Base-by-base conservation (phyloP, 2,797 vertebrate genomes). In the Pipistrellus pygmaeus region DNA sequence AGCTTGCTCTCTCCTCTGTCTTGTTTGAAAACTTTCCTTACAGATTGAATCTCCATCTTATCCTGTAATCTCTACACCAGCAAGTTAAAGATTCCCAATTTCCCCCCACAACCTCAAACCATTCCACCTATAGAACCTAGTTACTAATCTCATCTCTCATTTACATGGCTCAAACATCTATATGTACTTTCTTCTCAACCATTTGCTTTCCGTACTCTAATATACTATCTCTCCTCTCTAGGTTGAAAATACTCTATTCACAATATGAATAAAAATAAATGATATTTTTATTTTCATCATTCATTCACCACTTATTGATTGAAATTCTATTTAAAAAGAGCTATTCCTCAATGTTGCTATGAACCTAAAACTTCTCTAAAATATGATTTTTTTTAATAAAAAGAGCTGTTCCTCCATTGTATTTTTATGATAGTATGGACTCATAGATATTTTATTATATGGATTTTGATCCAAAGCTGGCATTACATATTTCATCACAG, bases 331-430 rank as follows among this genome's bases (percentile, higher is more conserved):
- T 83, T 82, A 55, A 84, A 95, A 87, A n/a, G 17, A 90, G 21
- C 3, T 55, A 8, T 38, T 23, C 51, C 75, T 91, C 44, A 83
- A 57, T 38, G 66, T 78, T 84, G 53, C 71, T 87, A 18, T 83
- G 30, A 93, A 88, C 35, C 8, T 80, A 78, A 87, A 95, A 88
- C 30, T 57, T 23, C 35, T 93, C 60, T 85, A 84, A 96, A 91
- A 81, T 20, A 35, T 38, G 12, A 77, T 41, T 27, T 96, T 57
- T 69, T 69, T 69, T 85, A 75, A 85, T 48, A 48, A 41, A 60
- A 89, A 77, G 60, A 75, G 35, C 7, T 41, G 25, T n/a, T 44
- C 57, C 41, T 46, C 21, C 35, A 60, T n/a, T 27, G 5, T 25
- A 76, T 86, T 20, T 51, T 92, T 90, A 84, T 85, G 14, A 71